Base-by-base conservation (phyloP, 2,113 vertebrate species). In the Morphnarchus princeps region DNA sequence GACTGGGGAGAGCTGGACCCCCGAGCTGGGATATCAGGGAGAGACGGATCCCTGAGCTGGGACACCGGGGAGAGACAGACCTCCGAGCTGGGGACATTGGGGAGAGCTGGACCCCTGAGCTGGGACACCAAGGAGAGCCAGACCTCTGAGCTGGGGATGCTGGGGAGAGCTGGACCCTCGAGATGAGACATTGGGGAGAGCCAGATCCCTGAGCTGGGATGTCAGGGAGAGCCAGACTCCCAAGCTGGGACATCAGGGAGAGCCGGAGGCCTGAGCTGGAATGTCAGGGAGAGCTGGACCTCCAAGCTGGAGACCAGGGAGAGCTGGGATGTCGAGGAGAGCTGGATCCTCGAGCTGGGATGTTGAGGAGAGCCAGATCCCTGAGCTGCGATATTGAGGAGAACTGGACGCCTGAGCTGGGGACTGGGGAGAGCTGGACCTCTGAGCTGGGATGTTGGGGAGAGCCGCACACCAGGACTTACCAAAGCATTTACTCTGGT, bases 401-500 rank as follows among this genome's bases (percentile, higher is more conserved):
- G 25, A 78, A 43, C 36, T 7, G 2, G 22, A 74, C 15, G 15
- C 32, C 16, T 1, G 11, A 82, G 13, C 4, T 69, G 62, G 15
- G 21, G 25, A 72, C 16, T 6, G 42, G 14, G 31, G 17, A 83
- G 32, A 67, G 25, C 28, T 10, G 25, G 29, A 38, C 4, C 14
- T 4, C 45, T 2, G 19, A 26, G 20, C n/a, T 28, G 43, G 50
- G 32, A 20, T 19, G 11, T 6, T 11, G 8, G 42, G 36, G 61
- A 70, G 38, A 83, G 45, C 49, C 15, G 6, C 38, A 9, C 19
- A 11, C 19, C 0, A 0, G 36, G 58, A 98, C 99, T 99, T 96
- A 99, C 99, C 99, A 47, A 99, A 99, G 98, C 99, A 99, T 98
- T 99, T 99, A 98, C 99, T 99, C 98, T 99, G 99, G 99, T 99